These are phyloP conservation scores for Rhea americana DNA, from an alignment of 2,113 vertebrate genomes.

Conservation along the genomic window DNA sequence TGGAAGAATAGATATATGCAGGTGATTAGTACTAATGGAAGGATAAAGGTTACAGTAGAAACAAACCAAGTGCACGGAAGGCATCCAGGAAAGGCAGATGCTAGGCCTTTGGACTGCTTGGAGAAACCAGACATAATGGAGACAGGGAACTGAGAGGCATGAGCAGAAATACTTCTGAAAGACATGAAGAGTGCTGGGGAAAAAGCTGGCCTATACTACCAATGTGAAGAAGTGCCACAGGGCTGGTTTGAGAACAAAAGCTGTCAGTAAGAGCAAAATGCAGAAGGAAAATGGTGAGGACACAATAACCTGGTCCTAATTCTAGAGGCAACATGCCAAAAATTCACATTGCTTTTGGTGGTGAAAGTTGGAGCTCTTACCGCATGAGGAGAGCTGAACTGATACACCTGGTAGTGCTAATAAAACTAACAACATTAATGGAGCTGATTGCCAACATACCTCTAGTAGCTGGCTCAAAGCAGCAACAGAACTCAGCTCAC, in stretches of 20 bases:
- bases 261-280: background rate
- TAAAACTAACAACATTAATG: background rate
- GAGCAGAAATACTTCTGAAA: background rate
- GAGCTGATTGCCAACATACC: constrained; percentile 71
- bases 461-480: constrained; percentile 95
- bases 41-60: background rate
- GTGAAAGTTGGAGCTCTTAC: background rate
- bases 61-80: background rate
- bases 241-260: background rate
- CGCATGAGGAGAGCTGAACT: background rate
- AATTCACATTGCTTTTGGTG: background rate
- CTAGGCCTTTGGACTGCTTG: background rate
- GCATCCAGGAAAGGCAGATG: background rate
- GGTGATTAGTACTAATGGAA: background rate
- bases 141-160: background rate
- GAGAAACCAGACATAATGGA: background rate
- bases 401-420: background rate
- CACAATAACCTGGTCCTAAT: background rate
- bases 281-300: background rate
- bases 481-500: constrained; percentile 93
- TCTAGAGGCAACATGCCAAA: background rate
- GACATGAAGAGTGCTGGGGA: background rate
- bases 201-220: background rate
- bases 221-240: background rate
- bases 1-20: background rate